Evolutionary conservation across 2,797 vertebrate genomes (phyloP).

Genomic region (Hypotaenidia philippensis): DNA sequence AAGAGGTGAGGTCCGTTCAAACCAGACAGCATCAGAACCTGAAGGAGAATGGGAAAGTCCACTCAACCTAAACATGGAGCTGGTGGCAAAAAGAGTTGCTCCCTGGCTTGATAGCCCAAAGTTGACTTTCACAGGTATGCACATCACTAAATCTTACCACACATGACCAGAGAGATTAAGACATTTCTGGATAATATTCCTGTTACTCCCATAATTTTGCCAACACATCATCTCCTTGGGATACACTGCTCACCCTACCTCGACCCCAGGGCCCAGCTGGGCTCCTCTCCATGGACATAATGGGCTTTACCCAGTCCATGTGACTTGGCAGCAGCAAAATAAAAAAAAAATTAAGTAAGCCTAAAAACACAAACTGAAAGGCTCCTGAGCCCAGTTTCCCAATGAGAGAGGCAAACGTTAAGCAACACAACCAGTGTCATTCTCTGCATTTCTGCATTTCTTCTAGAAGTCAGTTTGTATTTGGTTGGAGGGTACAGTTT

Average conservation of each 20-base stretch:
- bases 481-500: not conserved
- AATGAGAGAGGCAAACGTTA: not conserved
- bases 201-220: not conserved
- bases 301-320: not conserved
- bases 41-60: not conserved
- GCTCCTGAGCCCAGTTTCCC: not conserved
- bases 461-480: not conserved
- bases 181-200: not conserved
- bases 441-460: not conserved
- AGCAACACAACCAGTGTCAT: not conserved
- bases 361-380: not conserved
- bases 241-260: not conserved
- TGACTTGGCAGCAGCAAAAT: not conserved
- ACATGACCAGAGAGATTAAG: not conserved
- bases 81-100: not conserved
- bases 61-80: not conserved
- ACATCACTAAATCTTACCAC: not conserved
- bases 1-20: not conserved
- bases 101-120: not conserved
- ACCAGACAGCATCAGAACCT: not conserved
- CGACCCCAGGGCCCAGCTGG: not conserved
- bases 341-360: not conserved
- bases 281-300: not conserved
- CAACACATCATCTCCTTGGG: accelerated
- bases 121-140: accelerated